A percentile compares a stretch with the other conserved stretches of the same genome.
phyloP scores from a whole-genome alignment of 35 echinoderm and acorn worm genomes.

The Ophiothrix spiculata region DNA sequence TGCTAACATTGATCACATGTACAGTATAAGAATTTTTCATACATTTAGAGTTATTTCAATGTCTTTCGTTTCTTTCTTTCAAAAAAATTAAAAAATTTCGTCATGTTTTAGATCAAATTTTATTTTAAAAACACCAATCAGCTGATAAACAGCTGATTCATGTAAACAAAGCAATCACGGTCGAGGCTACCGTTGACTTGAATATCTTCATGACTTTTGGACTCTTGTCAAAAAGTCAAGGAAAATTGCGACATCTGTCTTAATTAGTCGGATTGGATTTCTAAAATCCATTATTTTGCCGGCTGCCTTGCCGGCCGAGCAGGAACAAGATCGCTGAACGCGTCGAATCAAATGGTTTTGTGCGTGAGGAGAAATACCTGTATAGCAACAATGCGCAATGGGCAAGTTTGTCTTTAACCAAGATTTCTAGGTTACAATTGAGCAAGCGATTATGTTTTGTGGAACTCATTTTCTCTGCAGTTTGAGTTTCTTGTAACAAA shows the following conservation, averaged over 20 bases:
- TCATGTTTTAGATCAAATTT: too few relatives aligned
- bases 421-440: background rate
- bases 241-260: background rate
- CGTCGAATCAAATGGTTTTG: background rate
- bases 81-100: too few relatives aligned
- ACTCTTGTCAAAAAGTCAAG: background rate
- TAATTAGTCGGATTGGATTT: background rate
- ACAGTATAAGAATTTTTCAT: too few relatives aligned
- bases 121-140: constrained; percentile 10
- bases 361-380: background rate
- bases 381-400: background rate
- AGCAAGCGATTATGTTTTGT: background rate
- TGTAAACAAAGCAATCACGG: background rate
- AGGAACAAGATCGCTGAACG: background rate
- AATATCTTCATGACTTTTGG: background rate
- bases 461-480: background rate
- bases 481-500: too few relatives aligned
- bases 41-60: too few relatives aligned
- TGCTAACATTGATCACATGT: too few relatives aligned
- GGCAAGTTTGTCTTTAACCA: background rate
- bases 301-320: background rate
- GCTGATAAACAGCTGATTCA: background rate
- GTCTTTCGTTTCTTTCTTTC: too few relatives aligned
- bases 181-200: background rate
- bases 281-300: background rate